These are phyloP conservation scores for Colletes gigas DNA, from an alignment of 1,140 invertebrate genomes.

Conservation along the genomic window DNA sequence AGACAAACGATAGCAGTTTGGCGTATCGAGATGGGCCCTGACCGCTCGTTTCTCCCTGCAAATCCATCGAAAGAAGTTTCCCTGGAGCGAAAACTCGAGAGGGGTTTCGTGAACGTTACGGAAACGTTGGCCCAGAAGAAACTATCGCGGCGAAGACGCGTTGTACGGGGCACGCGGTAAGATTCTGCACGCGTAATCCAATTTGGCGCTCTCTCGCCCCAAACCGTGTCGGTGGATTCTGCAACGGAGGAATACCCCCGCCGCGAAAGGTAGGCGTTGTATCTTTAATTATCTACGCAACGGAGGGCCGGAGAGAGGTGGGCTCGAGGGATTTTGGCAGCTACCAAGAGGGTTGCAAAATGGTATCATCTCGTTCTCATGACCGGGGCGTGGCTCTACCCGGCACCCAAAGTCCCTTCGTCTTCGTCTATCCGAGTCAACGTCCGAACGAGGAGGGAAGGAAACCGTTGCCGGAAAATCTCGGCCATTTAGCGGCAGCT, in stretches of 20 bases:
- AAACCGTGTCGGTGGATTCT: neutral
- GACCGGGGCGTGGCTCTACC: slow-evolving; percentile 70
- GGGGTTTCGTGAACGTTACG: neutral
- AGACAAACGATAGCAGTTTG: no score
- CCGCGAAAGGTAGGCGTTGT: slow-evolving; percentile 67
- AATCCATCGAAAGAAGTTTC: slow-evolving; percentile 49
- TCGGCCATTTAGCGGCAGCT: slow-evolving; percentile 31
- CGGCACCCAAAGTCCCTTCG: slow-evolving; percentile 54
- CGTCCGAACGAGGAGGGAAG: slow-evolving; percentile 12
- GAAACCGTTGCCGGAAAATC: slow-evolving; percentile 31
- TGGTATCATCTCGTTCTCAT: slow-evolving; percentile 74
- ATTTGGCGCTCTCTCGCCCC: slow-evolving; percentile 62
- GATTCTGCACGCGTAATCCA: slow-evolving; percentile 74
- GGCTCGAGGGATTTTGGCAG: slow-evolving; percentile 56
- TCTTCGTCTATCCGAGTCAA: slow-evolving; percentile 42
- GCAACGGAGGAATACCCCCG: slow-evolving; percentile 8
- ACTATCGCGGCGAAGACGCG: slow-evolving; percentile 13
- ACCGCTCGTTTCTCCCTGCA: slow-evolving; percentile 1
- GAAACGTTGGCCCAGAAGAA: neutral
- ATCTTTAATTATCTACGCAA: slow-evolving; percentile 76
- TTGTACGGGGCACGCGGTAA: slow-evolving; percentile 46
- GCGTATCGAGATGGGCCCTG: neutral
- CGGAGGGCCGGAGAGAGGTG: slow-evolving; percentile 45
- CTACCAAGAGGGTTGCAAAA: slow-evolving; percentile 64
- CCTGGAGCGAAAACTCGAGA: slow-evolving; percentile 17